phyloP scores from a whole-genome alignment of 2,113 vertebrate genomes.

The Oncorhynchus nerka region DNA sequence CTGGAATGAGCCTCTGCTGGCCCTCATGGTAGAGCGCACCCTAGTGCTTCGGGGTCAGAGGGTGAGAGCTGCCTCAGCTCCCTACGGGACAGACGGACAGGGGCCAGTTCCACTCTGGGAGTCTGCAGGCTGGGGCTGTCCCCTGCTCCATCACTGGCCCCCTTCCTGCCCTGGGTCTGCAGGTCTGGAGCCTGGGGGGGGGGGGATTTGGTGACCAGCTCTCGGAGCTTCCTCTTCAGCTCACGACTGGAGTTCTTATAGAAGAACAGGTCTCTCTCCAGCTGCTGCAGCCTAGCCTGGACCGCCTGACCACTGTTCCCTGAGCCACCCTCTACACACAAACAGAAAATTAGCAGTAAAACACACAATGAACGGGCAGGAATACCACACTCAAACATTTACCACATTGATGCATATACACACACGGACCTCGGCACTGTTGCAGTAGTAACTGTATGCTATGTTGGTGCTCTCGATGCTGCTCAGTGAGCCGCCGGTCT shows the following conservation, averaged over 20 bases:
- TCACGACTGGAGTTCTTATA: conserved; percentile 89
- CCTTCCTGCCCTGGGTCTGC: conserved; percentile 3
- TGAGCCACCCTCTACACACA: conserved; percentile 71
- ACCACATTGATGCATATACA: conserved; percentile 56
- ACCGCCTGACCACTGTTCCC: conserved; percentile 59
- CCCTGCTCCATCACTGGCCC: background rate
- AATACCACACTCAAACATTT: conserved; percentile 14
- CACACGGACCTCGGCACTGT: conserved; percentile 77
- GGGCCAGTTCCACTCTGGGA: conserved; percentile 46
- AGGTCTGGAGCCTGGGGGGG: conserved; percentile 20
- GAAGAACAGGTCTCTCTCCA: conserved; percentile 90
- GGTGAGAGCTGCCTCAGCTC: conserved; percentile 77
- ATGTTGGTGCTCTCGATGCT: conserved; percentile 82
- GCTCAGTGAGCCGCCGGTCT: conserved; percentile 80
- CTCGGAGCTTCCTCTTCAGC: conserved; percentile 83
- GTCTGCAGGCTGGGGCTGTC: conserved; percentile 12
- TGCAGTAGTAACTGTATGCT: conserved; percentile 80
- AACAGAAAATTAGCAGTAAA: conserved; percentile 14
- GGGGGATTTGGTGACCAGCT: conserved; percentile 59
- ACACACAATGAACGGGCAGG: conserved; percentile 34
- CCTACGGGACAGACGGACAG: conserved; percentile 74
- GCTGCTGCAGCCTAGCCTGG: conserved; percentile 79
- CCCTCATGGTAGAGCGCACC: conserved; percentile 59
- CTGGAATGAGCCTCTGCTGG: conserved; percentile 60
- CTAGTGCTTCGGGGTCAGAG: conserved; percentile 52